Evolutionary conservation across 1,140 invertebrate genomes (phyloP), one percentile per base, ranked within the genome.

Genomic region (Dreissena polymorpha): DNA sequence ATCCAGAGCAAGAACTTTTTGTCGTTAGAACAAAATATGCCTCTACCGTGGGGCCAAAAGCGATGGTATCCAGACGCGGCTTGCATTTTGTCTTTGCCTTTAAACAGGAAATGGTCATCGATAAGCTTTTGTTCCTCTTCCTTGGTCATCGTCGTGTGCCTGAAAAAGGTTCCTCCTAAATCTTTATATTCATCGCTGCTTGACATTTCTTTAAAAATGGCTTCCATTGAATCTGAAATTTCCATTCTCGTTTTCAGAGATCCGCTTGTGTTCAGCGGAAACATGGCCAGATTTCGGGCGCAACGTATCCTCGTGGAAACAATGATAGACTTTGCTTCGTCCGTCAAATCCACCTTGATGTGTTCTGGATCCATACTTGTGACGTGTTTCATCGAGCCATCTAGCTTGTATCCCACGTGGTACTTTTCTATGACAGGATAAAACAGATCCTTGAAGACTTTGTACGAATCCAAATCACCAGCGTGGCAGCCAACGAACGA

Each of bases 1-100:
- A 96, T 96, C 98, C 98, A 99, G 77, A 99, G 97, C 90, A 99
- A 94, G 96, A 99, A 99, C 86, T 97, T 98, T 94, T 99, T 98
- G 93, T 95, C 95, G 89, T 98, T 97, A 91, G 99, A 99, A 67
- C 78, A 97, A 95, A 95, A 99, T 94, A 99, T 99, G 90, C 98
- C 98, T 93, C 98, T 96, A 65, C 98, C 98, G 83, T 95, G 95
- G 69, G 98, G 98, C 98, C 98, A 99, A 95, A 95, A 39, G 2
- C 51, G 67, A 29, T 80, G 67, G 39, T 57, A 68, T 10, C 77
- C 77, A 6, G 77, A 68, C n/a, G 77, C 67, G 10, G 50, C 29
- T 67, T 39, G 65, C 49, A 3, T 70, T 51, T 70, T 29, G 39
- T 71, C 55, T 75, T 60, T 80, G 51, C 77, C 67, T 68, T 80